A percentile compares a stretch with the other conserved stretches of the same genome.
Conservation (phyloP, 1,140 invertebrate species). For the Heliconius melpomene region DNA sequence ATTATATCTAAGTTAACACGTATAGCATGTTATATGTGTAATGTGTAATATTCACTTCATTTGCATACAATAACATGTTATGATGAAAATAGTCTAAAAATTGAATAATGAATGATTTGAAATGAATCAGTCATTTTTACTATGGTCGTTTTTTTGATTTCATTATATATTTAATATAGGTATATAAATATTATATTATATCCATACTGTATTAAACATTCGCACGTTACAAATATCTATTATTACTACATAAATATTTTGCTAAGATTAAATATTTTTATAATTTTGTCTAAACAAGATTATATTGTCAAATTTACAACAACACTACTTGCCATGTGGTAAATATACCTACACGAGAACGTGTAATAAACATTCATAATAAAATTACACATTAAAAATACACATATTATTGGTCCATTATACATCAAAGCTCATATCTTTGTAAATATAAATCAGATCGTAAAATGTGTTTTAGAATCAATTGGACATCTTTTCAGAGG, state of each 20-base stretch:
- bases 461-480: background rate
- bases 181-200: background rate
- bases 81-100: too few relatives aligned
- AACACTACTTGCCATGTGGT: background rate
- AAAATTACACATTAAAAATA: slow-evolving; percentile 20
- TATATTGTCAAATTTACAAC: slow-evolving; percentile 15
- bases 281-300: background rate
- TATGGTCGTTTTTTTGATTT: background rate
- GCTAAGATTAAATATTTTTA: background rate
- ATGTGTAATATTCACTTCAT: background rate
- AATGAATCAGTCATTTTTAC: slow-evolving; percentile 1
- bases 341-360: background rate
- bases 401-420: slow-evolving; percentile 46
- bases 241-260: background rate
- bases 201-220: slow-evolving; percentile 7
- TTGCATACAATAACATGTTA: background rate
- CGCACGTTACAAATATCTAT: background rate
- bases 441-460: background rate
- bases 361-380: slow-evolving; percentile 30
- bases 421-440: slow-evolving; percentile 15
- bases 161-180: background rate
- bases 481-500: slow-evolving; percentile 68
- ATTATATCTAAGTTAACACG: background rate
- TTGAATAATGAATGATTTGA: background rate
- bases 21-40: background rate